Evolutionary conservation across 2,888 invertebrate species (phyloP), one percentile per base, ranked within the genome.

Genomic region (Nomada fabriciana): DNA sequence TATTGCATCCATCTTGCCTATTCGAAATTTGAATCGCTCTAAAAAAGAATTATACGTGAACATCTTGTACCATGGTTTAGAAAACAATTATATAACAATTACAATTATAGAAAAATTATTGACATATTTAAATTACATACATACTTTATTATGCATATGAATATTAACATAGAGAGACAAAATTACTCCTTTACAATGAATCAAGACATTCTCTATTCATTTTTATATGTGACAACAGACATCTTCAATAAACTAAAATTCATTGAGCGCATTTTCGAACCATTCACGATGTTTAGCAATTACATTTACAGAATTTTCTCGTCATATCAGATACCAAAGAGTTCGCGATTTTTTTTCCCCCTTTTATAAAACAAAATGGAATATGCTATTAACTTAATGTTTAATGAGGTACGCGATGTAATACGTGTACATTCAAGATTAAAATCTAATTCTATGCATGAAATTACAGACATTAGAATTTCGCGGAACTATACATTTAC

Each of bases 161-260:
- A 80, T 84, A 89, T 89, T 82, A 86, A 91, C 87, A 88, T 88
- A 91, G 90, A 91, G 87, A 91, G 89, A 91, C 87, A 86, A 79
- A 87, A 87, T 85, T 82, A 84, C 86, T 87, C 81, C 82, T 83
- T 87, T 87, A 90, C 81, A 88, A 86, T 88, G 76, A 85, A 83
- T 88, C 82, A 84, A 84, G 80, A 70, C 52, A 82, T 74, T 82
- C 75, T 84, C 84, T 87, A 84, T 78, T 82, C 69, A 65, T 76
- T 80, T 78, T 73, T 60, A 83, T 81, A 72, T 73, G 78, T 76
- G 77, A 82, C 80, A 83, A 84, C 82, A 83, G 68, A 80, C 72
- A 63, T 80, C 80, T 83, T 75, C 68, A 75, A 86, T 82, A 78
- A 80, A 50, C 76, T 85, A 83, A 65, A 63, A 71, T 76, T 82